These are phyloP conservation scores for Lissonota sp. DNA, from an alignment of 2,888 invertebrate genomes.

Conservation along the genomic window DNA sequence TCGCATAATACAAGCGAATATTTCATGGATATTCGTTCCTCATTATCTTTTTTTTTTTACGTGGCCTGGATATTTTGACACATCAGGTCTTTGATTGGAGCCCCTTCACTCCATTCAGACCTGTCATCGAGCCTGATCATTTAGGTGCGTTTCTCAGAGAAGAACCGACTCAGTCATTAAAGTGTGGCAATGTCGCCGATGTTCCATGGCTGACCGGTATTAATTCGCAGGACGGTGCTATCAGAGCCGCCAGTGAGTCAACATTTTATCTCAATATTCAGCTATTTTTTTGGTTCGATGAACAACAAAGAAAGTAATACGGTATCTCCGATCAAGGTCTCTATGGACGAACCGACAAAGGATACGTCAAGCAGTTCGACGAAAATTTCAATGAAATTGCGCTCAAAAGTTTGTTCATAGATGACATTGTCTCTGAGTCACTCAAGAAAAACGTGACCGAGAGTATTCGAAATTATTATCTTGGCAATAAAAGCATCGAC, in stretches of 20 bases:
- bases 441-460: slow-evolving; percentile 83
- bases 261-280: neutral
- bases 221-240: slow-evolving; percentile 90
- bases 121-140: slow-evolving; percentile 89
- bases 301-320: too few relatives aligned
- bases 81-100: slow-evolving; percentile 90
- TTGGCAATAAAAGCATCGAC: slow-evolving; percentile 84
- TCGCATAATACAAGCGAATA: too few relatives aligned
- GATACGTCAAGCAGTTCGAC: slow-evolving; percentile 85
- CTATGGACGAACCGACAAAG: slow-evolving; percentile 82
- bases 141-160: slow-evolving; percentile 89
- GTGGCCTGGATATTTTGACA: slow-evolving; percentile 81
- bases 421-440: slow-evolving; percentile 85
- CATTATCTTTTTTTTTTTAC: slow-evolving; percentile 87
- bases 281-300: too few relatives aligned
- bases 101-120: slow-evolving; percentile 92
- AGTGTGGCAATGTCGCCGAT: slow-evolving; percentile 84
- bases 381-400: slow-evolving; percentile 86
- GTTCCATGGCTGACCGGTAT: slow-evolving; percentile 91
- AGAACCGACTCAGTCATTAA: slow-evolving; percentile 85
- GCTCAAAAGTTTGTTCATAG: slow-evolving; percentile 87
- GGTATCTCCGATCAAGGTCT: slow-evolving; percentile 83
- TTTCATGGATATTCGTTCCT: slow-evolving; percentile 76
- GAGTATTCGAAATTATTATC: slow-evolving; percentile 86
- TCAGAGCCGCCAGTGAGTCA: slow-evolving; percentile 87